phyloP scores from a whole-genome alignment of 2,113 vertebrate species.

The Addax nasomaculatus region DNA sequence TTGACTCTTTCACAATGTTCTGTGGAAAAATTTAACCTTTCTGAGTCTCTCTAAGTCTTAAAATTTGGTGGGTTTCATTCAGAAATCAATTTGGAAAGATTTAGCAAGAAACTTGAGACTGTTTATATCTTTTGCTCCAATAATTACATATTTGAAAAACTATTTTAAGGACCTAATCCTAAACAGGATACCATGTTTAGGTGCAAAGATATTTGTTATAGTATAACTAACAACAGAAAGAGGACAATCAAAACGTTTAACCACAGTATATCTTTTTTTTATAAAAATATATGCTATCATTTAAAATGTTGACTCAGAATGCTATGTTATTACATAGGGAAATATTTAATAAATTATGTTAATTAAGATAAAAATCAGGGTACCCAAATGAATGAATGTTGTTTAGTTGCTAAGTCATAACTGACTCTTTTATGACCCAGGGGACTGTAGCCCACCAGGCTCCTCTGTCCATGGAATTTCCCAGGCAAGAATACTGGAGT shows the following conservation, averaged over 20 bases:
- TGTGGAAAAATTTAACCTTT: not conserved
- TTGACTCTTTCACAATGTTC: not conserved
- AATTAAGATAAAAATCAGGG: constrained; percentile 2
- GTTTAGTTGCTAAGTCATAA: not conserved
- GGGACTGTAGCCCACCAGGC: not conserved
- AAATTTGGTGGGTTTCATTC: not conserved
- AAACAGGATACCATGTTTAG: not conserved
- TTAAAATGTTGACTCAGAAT: not conserved
- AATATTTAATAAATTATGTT: not conserved
- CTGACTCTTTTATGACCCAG: not conserved
- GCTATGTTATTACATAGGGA: not conserved
- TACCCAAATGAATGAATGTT: not conserved
- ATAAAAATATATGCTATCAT: not conserved
- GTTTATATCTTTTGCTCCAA: not conserved
- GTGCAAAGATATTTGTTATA: not conserved
- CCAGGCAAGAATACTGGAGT: not conserved
- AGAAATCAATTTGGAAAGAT: not conserved
- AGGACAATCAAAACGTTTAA: not conserved
- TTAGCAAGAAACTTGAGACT: not conserved
- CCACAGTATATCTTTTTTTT: not conserved
- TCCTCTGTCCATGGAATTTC: not conserved
- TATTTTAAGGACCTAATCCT: not conserved
- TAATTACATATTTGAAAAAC: not conserved
- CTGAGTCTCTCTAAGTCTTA: not conserved
- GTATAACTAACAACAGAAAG: not conserved